A percentile compares a stretch with the other conserved stretches of the same genome.
Evolutionary conservation across 1,140 invertebrate genomes (phyloP).

Genomic region (Philotrypesis tridentata): DNA sequence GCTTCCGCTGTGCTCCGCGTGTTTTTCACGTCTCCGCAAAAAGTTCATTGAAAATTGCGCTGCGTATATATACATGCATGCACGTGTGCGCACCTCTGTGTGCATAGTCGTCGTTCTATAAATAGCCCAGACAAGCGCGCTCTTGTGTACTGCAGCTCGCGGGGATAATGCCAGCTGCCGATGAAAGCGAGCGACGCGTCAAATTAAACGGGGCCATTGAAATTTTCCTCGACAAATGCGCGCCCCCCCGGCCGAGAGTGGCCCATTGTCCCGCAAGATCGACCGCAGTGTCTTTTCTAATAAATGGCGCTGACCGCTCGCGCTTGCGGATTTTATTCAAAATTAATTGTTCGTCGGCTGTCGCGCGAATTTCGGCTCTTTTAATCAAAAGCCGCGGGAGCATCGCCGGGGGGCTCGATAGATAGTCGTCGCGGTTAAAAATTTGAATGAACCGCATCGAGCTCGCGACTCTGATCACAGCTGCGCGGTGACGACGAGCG

Average conservation of each 20-base stretch:
- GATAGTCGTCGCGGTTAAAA: background rate
- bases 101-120: no score
- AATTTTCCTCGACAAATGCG: conserved; percentile 14
- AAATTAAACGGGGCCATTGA: conserved; percentile 20
- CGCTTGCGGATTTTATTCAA: conserved; percentile 24
- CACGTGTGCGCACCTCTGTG: background rate
- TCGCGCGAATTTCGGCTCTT: conserved; percentile 1
- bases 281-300: conserved; percentile 25
- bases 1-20: no score
- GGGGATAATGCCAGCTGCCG: background rate
- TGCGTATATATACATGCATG: background rate
- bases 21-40: background rate
- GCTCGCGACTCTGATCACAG: background rate
- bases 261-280: conserved; percentile 8
- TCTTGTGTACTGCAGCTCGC: no score
- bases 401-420: no score
- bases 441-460: background rate
- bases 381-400: background rate
- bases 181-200: background rate
- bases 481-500: no score
- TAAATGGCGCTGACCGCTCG: background rate
- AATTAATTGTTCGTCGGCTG: conserved; percentile 34
- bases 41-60: background rate
- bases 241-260: no score
- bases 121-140: no score